Percentiles rank a stretch among this genome's conserved stretches.
Conservation (phyloP, 2,888 invertebrate genomes). For the Cheilosia soror region DNA sequence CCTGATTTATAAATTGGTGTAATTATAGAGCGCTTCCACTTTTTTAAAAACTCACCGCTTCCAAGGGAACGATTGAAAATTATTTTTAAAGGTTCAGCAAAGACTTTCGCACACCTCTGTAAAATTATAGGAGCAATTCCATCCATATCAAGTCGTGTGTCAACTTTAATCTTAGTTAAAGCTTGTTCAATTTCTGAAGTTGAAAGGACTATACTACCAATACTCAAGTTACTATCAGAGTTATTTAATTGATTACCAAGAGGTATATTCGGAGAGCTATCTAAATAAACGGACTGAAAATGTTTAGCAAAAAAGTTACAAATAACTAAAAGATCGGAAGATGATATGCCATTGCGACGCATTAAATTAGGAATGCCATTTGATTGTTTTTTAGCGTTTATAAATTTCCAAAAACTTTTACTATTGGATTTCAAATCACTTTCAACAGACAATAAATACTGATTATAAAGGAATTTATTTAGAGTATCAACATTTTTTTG, state of each 20-base stretch:
- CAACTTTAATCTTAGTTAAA: background rate
- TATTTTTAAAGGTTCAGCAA: background rate
- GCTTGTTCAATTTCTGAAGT: background rate
- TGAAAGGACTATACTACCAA: too few relatives aligned
- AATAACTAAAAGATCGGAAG: background rate
- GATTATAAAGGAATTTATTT: background rate
- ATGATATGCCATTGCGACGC: background rate
- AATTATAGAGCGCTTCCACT: too few relatives aligned
- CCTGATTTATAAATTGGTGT: too few relatives aligned
- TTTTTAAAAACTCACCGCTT: too few relatives aligned
- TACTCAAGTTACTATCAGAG: background rate
- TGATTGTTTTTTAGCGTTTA: background rate
- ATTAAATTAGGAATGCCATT: background rate
- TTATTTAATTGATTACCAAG: background rate
- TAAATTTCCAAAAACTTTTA: background rate
- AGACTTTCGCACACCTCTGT: background rate
- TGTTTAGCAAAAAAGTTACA: conserved; percentile 3
- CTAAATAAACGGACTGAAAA: background rate
- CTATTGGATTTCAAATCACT: background rate
- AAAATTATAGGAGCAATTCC: background rate
- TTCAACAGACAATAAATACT: background rate
- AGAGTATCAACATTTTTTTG: background rate
- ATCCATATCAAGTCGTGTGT: background rate
- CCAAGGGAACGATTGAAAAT: too few relatives aligned
- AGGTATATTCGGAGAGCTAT: background rate